A percentile compares a stretch with the other conserved stretches of the same genome.
These are phyloP conservation scores for Otolemur crassicaudatus DNA, from an alignment of 2,797 vertebrate species.

Conservation along the genomic window DNA sequence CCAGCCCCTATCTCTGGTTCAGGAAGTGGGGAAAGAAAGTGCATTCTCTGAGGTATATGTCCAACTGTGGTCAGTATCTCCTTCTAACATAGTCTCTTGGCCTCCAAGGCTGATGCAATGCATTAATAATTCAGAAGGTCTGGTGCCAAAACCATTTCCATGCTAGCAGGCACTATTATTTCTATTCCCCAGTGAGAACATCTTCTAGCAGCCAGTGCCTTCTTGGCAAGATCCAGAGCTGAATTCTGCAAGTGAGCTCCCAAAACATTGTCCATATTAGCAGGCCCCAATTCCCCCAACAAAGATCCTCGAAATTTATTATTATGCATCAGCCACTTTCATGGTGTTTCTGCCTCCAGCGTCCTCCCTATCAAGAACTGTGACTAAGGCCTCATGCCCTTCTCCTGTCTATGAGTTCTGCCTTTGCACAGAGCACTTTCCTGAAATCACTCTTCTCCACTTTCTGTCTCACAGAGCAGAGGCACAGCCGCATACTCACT, in stretches of 20 bases:
- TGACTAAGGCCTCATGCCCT: neutral
- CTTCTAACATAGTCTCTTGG: neutral
- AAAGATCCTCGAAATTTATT: constrained; percentile 41
- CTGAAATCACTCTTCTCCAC: fast-evolving
- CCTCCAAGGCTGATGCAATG: constrained; percentile 52
- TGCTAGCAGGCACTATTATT: neutral
- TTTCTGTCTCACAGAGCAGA: neutral
- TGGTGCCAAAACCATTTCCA: constrained; percentile 33
- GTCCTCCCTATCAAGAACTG: neutral
- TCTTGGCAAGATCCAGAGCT: neutral
- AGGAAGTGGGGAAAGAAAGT: neutral
- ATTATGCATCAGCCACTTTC: neutral
- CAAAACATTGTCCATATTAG: neutral
- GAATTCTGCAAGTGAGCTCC: neutral
- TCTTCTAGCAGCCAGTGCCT: neutral
- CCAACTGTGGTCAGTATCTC: neutral
- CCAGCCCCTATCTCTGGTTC: neutral
- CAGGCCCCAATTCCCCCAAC: neutral
- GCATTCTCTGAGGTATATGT: neutral
- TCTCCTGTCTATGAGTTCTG: neutral
- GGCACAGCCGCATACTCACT: neutral
- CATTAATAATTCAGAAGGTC: constrained; percentile 51
- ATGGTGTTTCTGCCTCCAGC: neutral
- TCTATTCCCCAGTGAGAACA: neutral
- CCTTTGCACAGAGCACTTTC: neutral